Conservation (phyloP, 2,113 vertebrate species). For the Colinus virginianus region DNA sequence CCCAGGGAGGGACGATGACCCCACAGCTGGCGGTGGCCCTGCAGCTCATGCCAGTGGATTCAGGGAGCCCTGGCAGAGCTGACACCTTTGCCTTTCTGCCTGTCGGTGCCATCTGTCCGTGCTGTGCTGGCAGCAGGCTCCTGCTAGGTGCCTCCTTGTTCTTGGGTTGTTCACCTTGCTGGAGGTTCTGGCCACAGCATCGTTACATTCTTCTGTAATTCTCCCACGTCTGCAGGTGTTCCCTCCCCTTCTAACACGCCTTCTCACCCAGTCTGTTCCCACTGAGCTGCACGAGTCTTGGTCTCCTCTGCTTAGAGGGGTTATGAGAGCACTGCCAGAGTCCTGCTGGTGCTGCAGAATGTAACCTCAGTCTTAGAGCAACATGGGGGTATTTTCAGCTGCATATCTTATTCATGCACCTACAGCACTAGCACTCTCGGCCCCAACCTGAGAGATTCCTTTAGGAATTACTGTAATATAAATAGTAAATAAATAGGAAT, state of each 20-base stretch:
- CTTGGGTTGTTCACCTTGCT: background rate
- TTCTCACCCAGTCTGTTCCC: background rate
- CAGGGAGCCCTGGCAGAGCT: background rate
- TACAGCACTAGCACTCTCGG: background rate
- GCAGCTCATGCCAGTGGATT: background rate
- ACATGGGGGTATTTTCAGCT: background rate
- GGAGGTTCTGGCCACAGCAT: background rate
- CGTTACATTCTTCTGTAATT: background rate
- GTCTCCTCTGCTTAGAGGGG: background rate
- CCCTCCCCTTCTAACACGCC: background rate
- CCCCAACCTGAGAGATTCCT: constrained; percentile 1
- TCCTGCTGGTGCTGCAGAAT: background rate
- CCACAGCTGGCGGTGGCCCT: background rate
- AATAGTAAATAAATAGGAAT: constrained; percentile 63
- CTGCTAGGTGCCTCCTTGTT: background rate
- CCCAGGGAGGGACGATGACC: background rate
- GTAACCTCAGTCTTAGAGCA: background rate
- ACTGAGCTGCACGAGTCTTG: background rate
- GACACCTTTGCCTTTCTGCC: background rate
- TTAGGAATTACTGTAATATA: constrained; percentile 32
- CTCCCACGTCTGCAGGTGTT: background rate
- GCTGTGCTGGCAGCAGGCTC: background rate
- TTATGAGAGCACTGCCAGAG: background rate
- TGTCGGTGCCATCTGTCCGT: constrained; percentile 9
- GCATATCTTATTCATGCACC: accelerated